Evolutionary conservation across 2,888 invertebrate species (phyloP), one percentile per base, ranked within the genome.

Genomic region (Calameuta idolon): DNA sequence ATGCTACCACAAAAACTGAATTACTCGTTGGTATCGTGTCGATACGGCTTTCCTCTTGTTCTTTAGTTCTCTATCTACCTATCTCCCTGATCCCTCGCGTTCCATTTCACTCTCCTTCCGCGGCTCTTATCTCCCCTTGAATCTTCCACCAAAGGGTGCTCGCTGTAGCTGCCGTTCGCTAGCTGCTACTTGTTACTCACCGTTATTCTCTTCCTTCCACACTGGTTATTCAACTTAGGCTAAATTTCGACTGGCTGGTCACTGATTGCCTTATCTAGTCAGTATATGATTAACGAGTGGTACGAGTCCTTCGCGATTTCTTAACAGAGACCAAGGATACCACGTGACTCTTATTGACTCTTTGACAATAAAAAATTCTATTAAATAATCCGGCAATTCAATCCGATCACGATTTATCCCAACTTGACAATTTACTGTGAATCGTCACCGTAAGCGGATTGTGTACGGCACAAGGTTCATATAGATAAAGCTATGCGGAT

Each of bases 81-180:
- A 81, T 82, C 80, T 81, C 77, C 77, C 81, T 81, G 79, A 80
- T 81, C 75, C 76, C 79, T 80, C 78, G 75, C 79, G 77, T 79
- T 79, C 76, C 81, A 69, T 73, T 82, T 80, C 75, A 75, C 78
- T 69, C 35, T 77, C 76, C 78, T 75, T 76, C 71, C 30, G 55
- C 75, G 69, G 34, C 55, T 55, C 15, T 73, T 78, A 78, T 78
- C 78, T 80, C 79, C 80, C 79, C 80, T 79, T 68, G 30, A 73
- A 78, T 82, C 78, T 79, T 80, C 76, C 11, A 68, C 68, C 75
- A 73, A 76, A 71, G 77, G 75, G 37, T 37, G 71, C 30, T 34
- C 34, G 69, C 68, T 55, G 15, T 55, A 37, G 40, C 34, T 74
- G 77, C 75, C 77, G 75, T 75, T 78, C 78, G 73, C 75, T 73